Evolutionary conservation across 2,113 vertebrate species (phyloP).

Genomic region (Serinus canaria): DNA sequence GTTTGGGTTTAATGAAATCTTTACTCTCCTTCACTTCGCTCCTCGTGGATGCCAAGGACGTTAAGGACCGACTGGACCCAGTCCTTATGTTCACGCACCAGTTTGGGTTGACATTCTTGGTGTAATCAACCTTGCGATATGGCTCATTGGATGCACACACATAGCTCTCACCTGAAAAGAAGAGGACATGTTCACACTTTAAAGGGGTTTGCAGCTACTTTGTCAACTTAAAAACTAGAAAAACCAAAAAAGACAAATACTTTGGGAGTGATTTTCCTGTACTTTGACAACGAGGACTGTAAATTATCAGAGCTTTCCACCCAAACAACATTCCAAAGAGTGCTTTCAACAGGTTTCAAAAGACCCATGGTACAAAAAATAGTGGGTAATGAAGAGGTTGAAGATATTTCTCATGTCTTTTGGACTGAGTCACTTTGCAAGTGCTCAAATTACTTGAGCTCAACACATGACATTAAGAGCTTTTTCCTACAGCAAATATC

Average conservation of each 20-base stretch:
- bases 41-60: slow-evolving; percentile 75
- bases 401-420: neutral
- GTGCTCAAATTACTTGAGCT: neutral
- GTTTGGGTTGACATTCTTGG: slow-evolving; percentile 94
- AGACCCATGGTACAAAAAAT: neutral
- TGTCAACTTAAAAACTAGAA: neutral
- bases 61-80: slow-evolving; percentile 79
- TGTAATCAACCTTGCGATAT: slow-evolving; percentile 92
- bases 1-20: slow-evolving; percentile 95
- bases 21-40: slow-evolving; percentile 86
- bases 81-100: slow-evolving; percentile 92
- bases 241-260: neutral
- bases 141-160: slow-evolving; percentile 96
- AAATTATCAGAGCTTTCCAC: neutral
- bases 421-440: neutral
- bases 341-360: neutral
- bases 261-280: neutral
- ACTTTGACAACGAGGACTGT: neutral
- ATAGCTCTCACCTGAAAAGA: slow-evolving; percentile 89
- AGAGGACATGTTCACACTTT: neutral
- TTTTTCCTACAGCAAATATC: neutral
- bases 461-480: neutral
- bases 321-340: neutral
- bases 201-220: neutral
- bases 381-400: neutral